Evolutionary conservation across 2,888 invertebrate species (phyloP).

Genomic region (Megamerina dolium): DNA sequence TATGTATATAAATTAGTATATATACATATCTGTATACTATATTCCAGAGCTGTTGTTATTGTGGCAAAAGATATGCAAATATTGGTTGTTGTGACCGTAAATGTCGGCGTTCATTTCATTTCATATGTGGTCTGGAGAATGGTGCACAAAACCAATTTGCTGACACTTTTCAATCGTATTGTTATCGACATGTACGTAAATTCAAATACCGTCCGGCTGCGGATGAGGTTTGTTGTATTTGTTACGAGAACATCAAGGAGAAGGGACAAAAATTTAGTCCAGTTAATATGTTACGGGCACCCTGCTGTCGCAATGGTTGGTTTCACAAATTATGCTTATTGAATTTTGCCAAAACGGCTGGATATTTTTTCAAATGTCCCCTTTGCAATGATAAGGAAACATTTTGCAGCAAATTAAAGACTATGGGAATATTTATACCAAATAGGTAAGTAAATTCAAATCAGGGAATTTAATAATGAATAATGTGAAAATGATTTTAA

Average conservation of each 20-base stretch:
- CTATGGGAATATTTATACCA: slow-evolving; percentile 71
- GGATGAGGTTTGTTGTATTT: slow-evolving; percentile 58
- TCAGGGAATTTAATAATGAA: no score
- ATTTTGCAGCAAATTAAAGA: slow-evolving; percentile 33
- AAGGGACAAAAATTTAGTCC: slow-evolving; percentile 38
- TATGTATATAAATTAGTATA: no score
- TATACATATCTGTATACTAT: slow-evolving; percentile 11
- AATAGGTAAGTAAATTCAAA: slow-evolving; percentile 61
- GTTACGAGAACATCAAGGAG: slow-evolving; percentile 53
- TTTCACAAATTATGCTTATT: slow-evolving; percentile 69
- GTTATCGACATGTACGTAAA: slow-evolving; percentile 25
- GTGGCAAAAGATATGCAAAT: slow-evolving; percentile 61
- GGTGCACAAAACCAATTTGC: slow-evolving; percentile 61
- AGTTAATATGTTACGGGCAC: slow-evolving; percentile 58
- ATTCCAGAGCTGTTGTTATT: slow-evolving; percentile 64
- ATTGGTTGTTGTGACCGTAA: slow-evolving; percentile 62
- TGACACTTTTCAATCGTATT: slow-evolving; percentile 54
- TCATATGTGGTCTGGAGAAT: slow-evolving; percentile 64
- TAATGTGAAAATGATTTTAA: neutral
- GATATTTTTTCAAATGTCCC: slow-evolving; percentile 80
- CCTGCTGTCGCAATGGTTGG: slow-evolving; percentile 73
- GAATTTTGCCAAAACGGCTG: slow-evolving; percentile 66
- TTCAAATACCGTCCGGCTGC: slow-evolving; percentile 7
- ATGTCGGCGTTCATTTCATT: slow-evolving; percentile 67
- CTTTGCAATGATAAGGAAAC: slow-evolving; percentile 69